Conservation (phyloP, 2,888 invertebrate species). For the Limnephilus auricula region DNA sequence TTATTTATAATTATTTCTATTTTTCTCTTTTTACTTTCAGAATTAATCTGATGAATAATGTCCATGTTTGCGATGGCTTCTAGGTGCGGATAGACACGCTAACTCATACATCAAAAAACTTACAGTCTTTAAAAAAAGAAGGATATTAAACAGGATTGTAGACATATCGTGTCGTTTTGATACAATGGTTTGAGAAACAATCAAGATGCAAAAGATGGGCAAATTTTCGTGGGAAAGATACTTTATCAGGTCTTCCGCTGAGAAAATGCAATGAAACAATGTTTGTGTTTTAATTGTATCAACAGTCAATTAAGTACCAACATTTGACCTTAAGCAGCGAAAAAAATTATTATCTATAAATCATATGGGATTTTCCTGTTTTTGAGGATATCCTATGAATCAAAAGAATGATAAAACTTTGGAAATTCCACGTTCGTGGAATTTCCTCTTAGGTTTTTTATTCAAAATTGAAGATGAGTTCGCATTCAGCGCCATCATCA, state of each 20-base stretch:
- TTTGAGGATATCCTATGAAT: background rate
- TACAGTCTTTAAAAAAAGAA: background rate
- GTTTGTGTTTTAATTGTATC: background rate
- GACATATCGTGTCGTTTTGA: background rate
- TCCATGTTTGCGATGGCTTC: slow-evolving; percentile 8
- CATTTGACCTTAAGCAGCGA: background rate
- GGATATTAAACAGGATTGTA: slow-evolving; percentile 17
- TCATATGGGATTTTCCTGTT: background rate
- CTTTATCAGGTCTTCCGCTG: background rate
- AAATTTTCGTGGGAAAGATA: slow-evolving; percentile 16
- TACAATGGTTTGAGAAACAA: background rate
- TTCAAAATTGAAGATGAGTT: background rate
- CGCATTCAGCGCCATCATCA: background rate
- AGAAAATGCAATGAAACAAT: background rate
- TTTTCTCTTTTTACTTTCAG: slow-evolving; percentile 13
- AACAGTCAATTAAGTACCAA: background rate
- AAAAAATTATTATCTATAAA: background rate
- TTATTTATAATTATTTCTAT: slow-evolving; percentile 30
- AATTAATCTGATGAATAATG: slow-evolving; percentile 36
- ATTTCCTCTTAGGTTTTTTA: background rate
- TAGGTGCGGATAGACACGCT: background rate
- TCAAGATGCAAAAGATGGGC: background rate
- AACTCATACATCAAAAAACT: background rate
- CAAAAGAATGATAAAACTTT: background rate
- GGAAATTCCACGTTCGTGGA: background rate